Conservation (phyloP, 2,797 vertebrate species). For the Chloroceryle inda region DNA sequence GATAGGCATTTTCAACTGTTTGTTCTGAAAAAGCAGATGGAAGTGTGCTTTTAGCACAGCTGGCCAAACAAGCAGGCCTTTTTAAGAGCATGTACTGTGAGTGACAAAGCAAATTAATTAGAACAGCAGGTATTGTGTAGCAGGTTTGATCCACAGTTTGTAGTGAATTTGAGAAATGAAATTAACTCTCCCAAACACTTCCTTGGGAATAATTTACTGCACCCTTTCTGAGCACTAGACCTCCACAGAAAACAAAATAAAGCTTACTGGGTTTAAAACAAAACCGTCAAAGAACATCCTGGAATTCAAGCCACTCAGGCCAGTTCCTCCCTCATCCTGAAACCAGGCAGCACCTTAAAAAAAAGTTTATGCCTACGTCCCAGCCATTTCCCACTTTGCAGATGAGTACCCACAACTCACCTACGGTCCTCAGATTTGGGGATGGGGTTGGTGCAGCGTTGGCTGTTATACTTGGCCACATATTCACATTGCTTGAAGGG, state of each 20-base stretch:
- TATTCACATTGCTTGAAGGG: conserved; percentile 99
- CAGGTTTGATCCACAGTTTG: neutral
- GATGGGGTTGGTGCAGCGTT: conserved; percentile 99
- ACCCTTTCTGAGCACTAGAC: neutral
- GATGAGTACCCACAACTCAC: conserved; percentile 77
- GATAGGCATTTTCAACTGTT: neutral
- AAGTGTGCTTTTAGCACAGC: neutral
- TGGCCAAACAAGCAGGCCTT: neutral
- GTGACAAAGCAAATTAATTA: neutral
- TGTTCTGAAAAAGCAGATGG: neutral
- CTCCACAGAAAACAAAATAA: conserved; percentile 24
- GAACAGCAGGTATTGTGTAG: neutral
- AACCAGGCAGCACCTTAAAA: neutral
- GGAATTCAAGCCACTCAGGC: neutral
- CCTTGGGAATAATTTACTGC: neutral
- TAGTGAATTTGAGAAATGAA: neutral
- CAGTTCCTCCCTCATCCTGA: neutral
- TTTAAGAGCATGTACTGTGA: neutral
- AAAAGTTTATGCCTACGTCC: neutral
- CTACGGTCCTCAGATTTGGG: conserved; percentile 98
- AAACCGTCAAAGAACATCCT: conserved; percentile 38
- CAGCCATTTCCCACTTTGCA: neutral
- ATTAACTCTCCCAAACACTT: neutral
- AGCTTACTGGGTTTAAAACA: neutral
- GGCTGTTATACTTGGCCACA: conserved; percentile 99